Evolutionary conservation across 2,888 invertebrate species (phyloP).

Genomic region (Drosophila planitibia): DNA sequence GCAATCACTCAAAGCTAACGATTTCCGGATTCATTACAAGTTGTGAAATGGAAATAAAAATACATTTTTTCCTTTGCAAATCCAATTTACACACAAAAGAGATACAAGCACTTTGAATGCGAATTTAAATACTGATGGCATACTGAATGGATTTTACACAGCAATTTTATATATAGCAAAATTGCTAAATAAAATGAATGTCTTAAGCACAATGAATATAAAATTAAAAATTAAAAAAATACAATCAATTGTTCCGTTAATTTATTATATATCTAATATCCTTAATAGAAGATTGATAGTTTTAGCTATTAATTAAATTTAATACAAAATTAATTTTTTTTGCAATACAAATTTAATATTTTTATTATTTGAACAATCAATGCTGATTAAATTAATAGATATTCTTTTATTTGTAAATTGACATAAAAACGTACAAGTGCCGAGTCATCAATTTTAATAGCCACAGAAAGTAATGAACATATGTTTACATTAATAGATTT

Average conservation of each 20-base stretch:
- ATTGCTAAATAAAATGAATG: neutral
- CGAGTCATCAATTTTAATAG: neutral
- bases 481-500: neutral
- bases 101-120: constrained; percentile 2
- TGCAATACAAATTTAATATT: neutral
- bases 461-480: neutral
- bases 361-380: neutral
- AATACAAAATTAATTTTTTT: neutral
- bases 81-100: constrained; percentile 38
- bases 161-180: neutral
- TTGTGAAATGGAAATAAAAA: constrained; percentile 12
- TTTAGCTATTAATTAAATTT: neutral
- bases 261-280: neutral
- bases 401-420: neutral
- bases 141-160: neutral
- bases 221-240: neutral
- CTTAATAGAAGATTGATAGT: neutral
- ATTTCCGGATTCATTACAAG: constrained; percentile 44
- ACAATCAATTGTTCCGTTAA: neutral
- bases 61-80: constrained; percentile 1
- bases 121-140: neutral
- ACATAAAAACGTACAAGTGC: neutral
- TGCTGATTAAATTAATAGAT: neutral
- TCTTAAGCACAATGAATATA: neutral
- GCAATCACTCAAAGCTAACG: constrained; percentile 24